Conservation (phyloP, 2,797 vertebrate species). For the Cottoperca gobio region DNA sequence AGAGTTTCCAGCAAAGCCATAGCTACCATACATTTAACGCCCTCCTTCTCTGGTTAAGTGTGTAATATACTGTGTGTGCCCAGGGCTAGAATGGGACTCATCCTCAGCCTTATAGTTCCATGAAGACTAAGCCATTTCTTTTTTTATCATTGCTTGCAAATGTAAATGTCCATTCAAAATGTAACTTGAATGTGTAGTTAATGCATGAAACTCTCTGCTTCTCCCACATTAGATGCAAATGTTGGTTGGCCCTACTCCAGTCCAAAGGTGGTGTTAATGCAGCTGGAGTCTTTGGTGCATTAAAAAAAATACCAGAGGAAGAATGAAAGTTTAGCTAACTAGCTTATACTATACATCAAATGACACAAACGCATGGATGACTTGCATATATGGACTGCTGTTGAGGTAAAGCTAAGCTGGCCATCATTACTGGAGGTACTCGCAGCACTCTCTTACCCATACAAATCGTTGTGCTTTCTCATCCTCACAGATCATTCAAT, state of each 20-base stretch:
- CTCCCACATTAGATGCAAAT: neutral
- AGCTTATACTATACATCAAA: neutral
- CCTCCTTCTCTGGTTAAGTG: slow-evolving; percentile 1
- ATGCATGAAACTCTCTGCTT: neutral
- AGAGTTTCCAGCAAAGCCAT: neutral
- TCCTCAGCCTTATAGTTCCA: neutral
- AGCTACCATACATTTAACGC: slow-evolving; percentile 13
- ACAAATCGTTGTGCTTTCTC: neutral
- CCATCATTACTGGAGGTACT: neutral
- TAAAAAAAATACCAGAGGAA: neutral
- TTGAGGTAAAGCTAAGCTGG: neutral
- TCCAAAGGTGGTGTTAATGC: neutral
- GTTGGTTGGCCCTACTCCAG: neutral
- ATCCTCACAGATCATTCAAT: neutral
- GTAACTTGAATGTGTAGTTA: neutral
- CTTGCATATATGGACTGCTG: neutral
- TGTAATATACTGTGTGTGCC: slow-evolving; percentile 17
- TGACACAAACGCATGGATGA: neutral
- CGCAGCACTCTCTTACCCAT: neutral
- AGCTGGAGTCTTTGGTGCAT: neutral
- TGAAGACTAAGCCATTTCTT: slow-evolving; percentile 11
- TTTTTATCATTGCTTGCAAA: neutral
- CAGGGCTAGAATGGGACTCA: slow-evolving; percentile 2
- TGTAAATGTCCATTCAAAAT: slow-evolving; percentile 28
- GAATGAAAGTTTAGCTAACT: neutral